Evolutionary conservation across 2,888 invertebrate species (phyloP).

Genomic region (Pachliopta kotzebuea): DNA sequence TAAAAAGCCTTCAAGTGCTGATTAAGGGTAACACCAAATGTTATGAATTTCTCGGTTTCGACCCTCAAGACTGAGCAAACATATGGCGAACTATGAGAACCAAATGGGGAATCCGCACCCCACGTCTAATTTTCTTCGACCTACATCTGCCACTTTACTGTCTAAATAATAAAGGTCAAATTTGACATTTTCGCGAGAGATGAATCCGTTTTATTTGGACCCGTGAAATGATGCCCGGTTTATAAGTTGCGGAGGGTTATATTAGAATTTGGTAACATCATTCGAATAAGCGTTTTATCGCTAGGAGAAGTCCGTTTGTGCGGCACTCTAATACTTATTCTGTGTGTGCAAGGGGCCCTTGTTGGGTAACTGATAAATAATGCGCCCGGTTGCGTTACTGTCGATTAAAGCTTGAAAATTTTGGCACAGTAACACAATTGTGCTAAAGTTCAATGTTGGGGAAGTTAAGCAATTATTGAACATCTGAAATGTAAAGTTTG

Average conservation of each 20-base stretch:
- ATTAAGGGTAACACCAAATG: constrained; percentile 65
- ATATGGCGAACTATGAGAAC: constrained; percentile 52
- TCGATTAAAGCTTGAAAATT: constrained; percentile 50
- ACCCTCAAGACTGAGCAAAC: constrained; percentile 57
- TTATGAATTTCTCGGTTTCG: constrained; percentile 46
- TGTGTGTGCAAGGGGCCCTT: constrained; percentile 30
- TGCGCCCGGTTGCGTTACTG: constrained; percentile 43
- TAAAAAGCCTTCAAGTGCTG: constrained; percentile 55
- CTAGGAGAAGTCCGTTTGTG: constrained; percentile 10
- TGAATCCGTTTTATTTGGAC: constrained; percentile 15
- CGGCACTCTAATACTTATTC: constrained; percentile 28
- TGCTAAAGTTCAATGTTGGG: constrained; percentile 29
- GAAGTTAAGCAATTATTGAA: constrained; percentile 18
- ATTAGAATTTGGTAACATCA: constrained; percentile 26
- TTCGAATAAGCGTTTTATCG: constrained; percentile 13
- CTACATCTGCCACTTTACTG: constrained; percentile 22
- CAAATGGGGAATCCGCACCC: constrained; percentile 28
- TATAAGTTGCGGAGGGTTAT: constrained; percentile 17
- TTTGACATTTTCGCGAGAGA: not conserved
- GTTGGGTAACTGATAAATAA: constrained; percentile 24
- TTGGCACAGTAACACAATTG: constrained; percentile 53
- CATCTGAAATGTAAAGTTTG: not conserved
- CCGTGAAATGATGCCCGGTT: constrained; percentile 15
- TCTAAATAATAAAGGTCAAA: constrained; percentile 25
- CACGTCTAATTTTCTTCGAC: constrained; percentile 26